A percentile compares a stretch with the other conserved stretches of the same genome.
Conservation (phyloP, 2,888 invertebrate genomes). For the Philhelius pedissequus region DNA sequence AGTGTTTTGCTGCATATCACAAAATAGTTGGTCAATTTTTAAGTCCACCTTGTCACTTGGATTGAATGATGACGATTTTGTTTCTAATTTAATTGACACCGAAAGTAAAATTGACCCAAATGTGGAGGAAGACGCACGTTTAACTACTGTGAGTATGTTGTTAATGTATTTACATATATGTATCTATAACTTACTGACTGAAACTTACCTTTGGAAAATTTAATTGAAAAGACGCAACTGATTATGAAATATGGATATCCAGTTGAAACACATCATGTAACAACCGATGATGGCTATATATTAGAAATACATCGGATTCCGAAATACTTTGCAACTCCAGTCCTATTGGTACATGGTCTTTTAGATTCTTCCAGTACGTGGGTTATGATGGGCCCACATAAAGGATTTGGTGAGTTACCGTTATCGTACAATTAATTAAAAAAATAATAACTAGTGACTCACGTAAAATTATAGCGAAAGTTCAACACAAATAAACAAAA, state of each 20-base stretch:
- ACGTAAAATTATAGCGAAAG: too few relatives aligned
- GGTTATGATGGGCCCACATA: slow-evolving; percentile 85
- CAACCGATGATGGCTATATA: slow-evolving; percentile 89
- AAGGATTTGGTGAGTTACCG: slow-evolving; percentile 81
- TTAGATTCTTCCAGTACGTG: slow-evolving; percentile 87
- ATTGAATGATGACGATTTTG: not conserved
- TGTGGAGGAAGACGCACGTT: not conserved
- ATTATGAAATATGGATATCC: slow-evolving; percentile 83
- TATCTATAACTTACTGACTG: not conserved
- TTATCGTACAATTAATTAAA: not conserved
- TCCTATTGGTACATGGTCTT: slow-evolving; percentile 86
- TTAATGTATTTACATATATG: not conserved
- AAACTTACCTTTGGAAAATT: not conserved
- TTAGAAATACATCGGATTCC: slow-evolving; percentile 87
- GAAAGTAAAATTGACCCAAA: not conserved
- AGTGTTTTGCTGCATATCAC: not conserved
- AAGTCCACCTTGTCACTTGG: not conserved
- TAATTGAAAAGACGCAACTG: slow-evolving; percentile 79
- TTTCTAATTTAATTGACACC: not conserved
- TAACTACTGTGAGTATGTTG: not conserved
- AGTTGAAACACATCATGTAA: slow-evolving; percentile 82
- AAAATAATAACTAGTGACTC: too few relatives aligned
- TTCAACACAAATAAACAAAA: too few relatives aligned
- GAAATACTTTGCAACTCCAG: slow-evolving; percentile 79
- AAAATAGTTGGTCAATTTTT: not conserved